Evolutionary conservation across 2,113 vertebrate species (phyloP).

Genomic region (Coregonus clupeaformis): DNA sequence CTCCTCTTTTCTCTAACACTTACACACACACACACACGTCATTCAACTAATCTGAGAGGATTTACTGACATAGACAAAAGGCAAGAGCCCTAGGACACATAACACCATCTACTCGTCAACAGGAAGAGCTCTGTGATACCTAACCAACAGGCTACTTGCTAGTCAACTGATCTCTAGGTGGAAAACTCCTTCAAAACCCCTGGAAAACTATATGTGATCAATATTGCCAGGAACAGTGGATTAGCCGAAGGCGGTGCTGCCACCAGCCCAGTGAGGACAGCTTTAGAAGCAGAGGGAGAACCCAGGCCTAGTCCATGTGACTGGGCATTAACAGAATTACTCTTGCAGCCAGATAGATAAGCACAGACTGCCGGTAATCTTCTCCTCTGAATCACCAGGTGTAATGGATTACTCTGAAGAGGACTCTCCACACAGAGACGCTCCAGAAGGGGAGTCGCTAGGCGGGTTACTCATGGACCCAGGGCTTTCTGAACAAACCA

Average conservation of each 20-base stretch:
- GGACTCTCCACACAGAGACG: slow-evolving; percentile 18
- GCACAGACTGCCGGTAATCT: slow-evolving; percentile 34
- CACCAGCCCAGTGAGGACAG: slow-evolving; percentile 16
- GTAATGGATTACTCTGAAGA: slow-evolving; percentile 15
- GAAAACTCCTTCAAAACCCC: background rate
- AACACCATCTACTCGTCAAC: slow-evolving; percentile 28
- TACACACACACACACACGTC: too few species aligned
- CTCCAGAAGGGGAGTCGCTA: slow-evolving; percentile 22
- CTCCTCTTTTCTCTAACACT: too few species aligned
- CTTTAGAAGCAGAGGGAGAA: slow-evolving; percentile 9
- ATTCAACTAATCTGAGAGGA: slow-evolving; percentile 29
- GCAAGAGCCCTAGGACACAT: slow-evolving; percentile 28
- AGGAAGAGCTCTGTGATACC: background rate
- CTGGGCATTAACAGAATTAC: background rate
- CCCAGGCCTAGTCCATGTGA: background rate
- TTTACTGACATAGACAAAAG: slow-evolving; percentile 29
- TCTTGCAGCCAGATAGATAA: slow-evolving; percentile 33
- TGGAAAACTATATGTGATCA: too few species aligned
- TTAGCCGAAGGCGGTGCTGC: background rate
- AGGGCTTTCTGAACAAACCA: slow-evolving; percentile 32
- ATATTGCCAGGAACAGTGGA: too few species aligned
- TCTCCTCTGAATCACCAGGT: slow-evolving; percentile 32
- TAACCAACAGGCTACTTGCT: background rate
- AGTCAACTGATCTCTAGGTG: background rate
- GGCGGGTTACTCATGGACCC: slow-evolving; percentile 17